Percentiles rank a stretch among this genome's conserved stretches.
phyloP scores from a whole-genome alignment of 2,888 invertebrate genomes.

The Orchestes rusci region DNA sequence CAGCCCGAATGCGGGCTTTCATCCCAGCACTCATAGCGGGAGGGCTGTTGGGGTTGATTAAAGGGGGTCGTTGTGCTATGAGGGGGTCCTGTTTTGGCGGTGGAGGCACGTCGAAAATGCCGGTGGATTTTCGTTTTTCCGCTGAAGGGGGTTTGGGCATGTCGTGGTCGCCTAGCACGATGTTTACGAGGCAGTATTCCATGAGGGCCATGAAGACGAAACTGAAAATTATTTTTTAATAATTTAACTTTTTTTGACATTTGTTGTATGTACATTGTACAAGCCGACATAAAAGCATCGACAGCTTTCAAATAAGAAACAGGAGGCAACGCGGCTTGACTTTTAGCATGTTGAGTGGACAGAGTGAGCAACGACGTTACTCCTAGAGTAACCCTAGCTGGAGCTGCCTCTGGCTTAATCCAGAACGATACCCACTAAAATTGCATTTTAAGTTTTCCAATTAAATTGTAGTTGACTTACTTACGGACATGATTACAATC shows the following conservation, averaged over 20 bases:
- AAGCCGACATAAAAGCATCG: conserved; percentile 89
- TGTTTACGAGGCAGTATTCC: conserved; percentile 88
- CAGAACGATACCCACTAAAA: conserved; percentile 83
- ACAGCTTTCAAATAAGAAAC: conserved; percentile 91
- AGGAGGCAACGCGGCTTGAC: conserved; percentile 85
- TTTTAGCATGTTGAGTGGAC: conserved; percentile 89
- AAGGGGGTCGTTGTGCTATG: conserved; percentile 22
- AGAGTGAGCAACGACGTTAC: conserved; percentile 84
- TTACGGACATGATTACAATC: conserved; percentile 89
- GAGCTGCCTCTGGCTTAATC: conserved; percentile 92
- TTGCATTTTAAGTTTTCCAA: neutral
- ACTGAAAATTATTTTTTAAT: conserved; percentile 39
- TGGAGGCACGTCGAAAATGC: conserved; percentile 50
- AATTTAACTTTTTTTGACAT: neutral
- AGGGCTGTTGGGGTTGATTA: conserved; percentile 37
- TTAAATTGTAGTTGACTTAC: conserved; percentile 35
- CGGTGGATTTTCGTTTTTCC: conserved; percentile 42
- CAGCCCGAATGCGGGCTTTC: conserved; percentile 55
- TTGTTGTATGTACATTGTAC: conserved; percentile 62
- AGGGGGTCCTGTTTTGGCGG: conserved; percentile 40
- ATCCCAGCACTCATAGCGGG: conserved; percentile 51
- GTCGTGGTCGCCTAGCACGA: conserved; percentile 69
- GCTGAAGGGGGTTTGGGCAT: conserved; percentile 46
- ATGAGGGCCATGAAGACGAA: conserved; percentile 91
- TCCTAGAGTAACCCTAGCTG: conserved; percentile 85